Base-by-base conservation (phyloP, 2,797 vertebrate species). In the Silurus aristotelis region DNA sequence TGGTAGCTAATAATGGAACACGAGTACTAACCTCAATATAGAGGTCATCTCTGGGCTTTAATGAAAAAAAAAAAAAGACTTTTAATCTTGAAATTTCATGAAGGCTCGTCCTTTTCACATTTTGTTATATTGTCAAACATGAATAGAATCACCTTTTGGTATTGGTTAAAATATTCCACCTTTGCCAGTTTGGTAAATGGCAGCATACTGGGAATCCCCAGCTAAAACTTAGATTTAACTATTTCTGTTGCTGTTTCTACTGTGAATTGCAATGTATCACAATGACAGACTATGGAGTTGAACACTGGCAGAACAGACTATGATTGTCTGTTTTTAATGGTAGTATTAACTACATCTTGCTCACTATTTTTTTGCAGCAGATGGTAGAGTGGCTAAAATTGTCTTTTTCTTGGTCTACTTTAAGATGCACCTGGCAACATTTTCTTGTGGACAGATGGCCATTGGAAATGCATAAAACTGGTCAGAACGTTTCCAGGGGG, bases 401-500 rank as follows among this genome's bases (percentile, higher is more conserved):
- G 73, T 58, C 52, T 77, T 17, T 77, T 77, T 58, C 15, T 58
- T 55, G 55, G 55, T 60, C 52, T 77, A 38, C 55, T 58, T 58
- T 77, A 58, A 31, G 55, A 77, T 77, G 73, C 25, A 58, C 55
- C 22, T 58, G 52, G 73, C 55, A 77, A 22, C 55, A 19, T 58
- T 58, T 77, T 77, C 25, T 58, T 25, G 15, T 60, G 15, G 55
- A 77, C 73, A 60, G 56, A 20, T 78, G 75, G 55, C 31, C 27
- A 38, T 43, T 38, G 31, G 52, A 25, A 77, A 55, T 77, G 52
- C 25, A 77, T 56, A 77, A 58, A 77, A 58, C 17, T 77, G 52
- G 55, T 31, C 73, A 19, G 55, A 58, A 77, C 55, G 20, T 58
- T 77, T 78, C 75, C 56, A 20, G 27, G 20, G 75, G 75, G 75